Percentiles rank a stretch among this genome's conserved stretches.
These are phyloP conservation scores for Pygoscelis antarcticus DNA, from an alignment of 2,113 vertebrate species.

Conservation along the genomic window DNA sequence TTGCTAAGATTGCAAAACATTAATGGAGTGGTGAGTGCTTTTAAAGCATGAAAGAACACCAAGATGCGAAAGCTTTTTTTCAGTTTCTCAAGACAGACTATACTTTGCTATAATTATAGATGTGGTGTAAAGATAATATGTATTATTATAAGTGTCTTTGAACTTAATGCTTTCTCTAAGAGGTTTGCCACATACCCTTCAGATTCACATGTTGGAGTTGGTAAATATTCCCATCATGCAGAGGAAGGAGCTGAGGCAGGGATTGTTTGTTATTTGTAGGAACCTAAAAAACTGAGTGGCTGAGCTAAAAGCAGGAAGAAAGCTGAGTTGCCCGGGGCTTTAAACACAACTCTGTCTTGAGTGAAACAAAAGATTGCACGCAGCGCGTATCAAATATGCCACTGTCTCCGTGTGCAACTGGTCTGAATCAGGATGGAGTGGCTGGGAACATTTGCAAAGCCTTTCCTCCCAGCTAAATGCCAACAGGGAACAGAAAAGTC, in stretches of 20 bases:
- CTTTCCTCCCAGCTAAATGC: neutral
- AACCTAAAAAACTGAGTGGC: neutral
- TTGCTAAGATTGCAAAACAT: neutral
- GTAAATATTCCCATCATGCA: neutral
- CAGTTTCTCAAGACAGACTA: neutral
- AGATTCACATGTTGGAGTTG: neutral
- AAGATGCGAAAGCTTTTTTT: neutral
- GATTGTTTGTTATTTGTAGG: neutral
- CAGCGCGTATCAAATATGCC: fast-evolving
- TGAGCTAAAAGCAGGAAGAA: neutral
- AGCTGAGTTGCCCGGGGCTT: neutral
- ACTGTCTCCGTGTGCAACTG: fast-evolving
- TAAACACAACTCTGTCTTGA: fast-evolving
- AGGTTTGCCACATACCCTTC: constrained; percentile 1
- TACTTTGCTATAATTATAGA: constrained; percentile 37
- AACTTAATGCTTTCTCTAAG: constrained; percentile 13
- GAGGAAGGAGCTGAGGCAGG: neutral
- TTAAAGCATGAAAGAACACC: neutral
- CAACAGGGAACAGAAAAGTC: neutral
- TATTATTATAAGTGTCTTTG: constrained; percentile 43
- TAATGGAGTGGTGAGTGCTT: neutral
- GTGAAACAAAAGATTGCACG: fast-evolving
- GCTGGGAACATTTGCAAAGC: neutral
- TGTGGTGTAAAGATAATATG: neutral
- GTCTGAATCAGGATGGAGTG: fast-evolving